Evolutionary conservation across 2,113 vertebrate species (phyloP).

Genomic region (Leptobrachium ailaonicum): DNA sequence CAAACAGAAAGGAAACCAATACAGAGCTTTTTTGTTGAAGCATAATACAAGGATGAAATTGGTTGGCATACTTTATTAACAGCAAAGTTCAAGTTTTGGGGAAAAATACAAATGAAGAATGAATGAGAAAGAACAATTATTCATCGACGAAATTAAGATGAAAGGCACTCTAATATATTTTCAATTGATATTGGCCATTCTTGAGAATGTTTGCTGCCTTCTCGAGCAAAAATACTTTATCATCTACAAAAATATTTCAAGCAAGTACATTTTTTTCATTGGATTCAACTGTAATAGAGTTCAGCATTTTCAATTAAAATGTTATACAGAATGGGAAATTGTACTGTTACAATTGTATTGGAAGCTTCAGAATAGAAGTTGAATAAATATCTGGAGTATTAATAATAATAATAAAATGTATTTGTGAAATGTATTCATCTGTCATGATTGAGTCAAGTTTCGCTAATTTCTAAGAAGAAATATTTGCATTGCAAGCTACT

Average conservation of each 20-base stretch:
- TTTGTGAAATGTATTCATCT: background rate
- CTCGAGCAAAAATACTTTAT: conserved; percentile 15
- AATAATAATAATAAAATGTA: background rate
- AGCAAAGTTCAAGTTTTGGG: conserved; percentile 10
- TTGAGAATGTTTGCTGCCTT: conserved; percentile 3
- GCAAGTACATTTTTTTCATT: background rate
- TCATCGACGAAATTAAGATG: conserved; percentile 30
- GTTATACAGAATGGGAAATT: background rate
- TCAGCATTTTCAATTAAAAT: conserved; percentile 9
- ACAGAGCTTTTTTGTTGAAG: conserved; percentile 36
- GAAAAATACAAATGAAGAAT: background rate
- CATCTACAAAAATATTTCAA: background rate
- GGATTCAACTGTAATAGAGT: background rate
- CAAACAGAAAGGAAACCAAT: conserved; percentile 42
- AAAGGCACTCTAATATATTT: conserved; percentile 39
- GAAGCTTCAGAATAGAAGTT: background rate
- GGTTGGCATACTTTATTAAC: conserved; percentile 42
- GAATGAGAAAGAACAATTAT: conserved; percentile 17
- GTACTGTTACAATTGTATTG: background rate
- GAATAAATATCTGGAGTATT: background rate
- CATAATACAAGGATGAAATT: conserved; percentile 44
- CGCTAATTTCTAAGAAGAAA: background rate
- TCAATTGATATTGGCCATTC: conserved; percentile 27
- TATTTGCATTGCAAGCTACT: background rate
- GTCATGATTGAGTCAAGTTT: too few relatives aligned